Evolutionary conservation across 2,797 vertebrate genomes (phyloP), one percentile per base, ranked within the genome.

Genomic region (Rhabdomys pumilio): DNA sequence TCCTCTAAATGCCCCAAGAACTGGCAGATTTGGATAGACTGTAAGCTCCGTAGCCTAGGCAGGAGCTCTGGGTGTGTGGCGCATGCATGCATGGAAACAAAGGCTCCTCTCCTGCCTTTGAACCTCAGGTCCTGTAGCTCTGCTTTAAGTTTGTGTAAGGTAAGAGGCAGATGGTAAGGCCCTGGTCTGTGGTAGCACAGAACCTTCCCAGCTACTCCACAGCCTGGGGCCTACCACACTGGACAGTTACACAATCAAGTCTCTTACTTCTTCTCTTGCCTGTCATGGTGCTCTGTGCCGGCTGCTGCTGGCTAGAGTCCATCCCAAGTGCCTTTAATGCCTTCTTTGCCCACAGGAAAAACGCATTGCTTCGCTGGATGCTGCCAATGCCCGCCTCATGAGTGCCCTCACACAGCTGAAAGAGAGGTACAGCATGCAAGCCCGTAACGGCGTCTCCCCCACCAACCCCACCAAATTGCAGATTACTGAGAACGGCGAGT

Each of bases 401-500:
- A 99, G 99, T 44, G 99, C 99, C 63, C 99, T 99, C 96, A 99
- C 99, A 1, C 99, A 99, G 98, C 99, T 99, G 97, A 99, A 99
- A 99, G 99, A 99, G 99, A 99, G 99, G 98, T 99, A 99, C 99
- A 99, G 99, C 99, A 99, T 99, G 99, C 99, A 99, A 98, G 99
- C 99, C 95, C 99, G 99, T 98, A 99, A 99, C 97, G 99, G 99
- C 98, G 99, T 99, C 99, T 99, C 99, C 94, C 99, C 99, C 98
- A 99, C 99, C 99, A 99, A 99, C 98, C 99, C 99, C 98, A 99
- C 99, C 99, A 99, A 99, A 98, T 99, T 99, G 98, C 99, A 99
- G 99, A 99, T 99, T 96, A 99, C 99, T 1, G 99, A 99, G 98
- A 99, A 99, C 97, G 99, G 99, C 97, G 99, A 99, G 98, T 99